phyloP scores from a whole-genome alignment of 2,113 vertebrate species.

The Fulmarus glacialis region DNA sequence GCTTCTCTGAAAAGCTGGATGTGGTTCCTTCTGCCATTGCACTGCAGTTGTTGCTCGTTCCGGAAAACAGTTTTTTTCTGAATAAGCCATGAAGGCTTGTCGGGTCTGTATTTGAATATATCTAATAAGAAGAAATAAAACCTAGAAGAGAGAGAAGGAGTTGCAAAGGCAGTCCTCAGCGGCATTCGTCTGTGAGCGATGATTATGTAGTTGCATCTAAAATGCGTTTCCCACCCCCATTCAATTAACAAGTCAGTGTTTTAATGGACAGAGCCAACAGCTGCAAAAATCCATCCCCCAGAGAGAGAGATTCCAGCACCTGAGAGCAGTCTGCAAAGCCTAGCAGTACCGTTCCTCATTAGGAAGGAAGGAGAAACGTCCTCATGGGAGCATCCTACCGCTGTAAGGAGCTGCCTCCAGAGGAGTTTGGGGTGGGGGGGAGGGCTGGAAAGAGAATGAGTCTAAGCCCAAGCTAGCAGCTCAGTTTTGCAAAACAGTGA shows the following conservation, averaged over 20 bases:
- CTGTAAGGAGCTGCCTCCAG: not conserved
- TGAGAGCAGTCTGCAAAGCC: not conserved
- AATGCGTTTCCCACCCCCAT: conserved; percentile 29
- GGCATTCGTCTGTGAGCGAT: not conserved
- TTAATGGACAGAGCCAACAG: conserved; percentile 2
- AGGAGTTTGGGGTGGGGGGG: not conserved
- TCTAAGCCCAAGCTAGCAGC: not conserved
- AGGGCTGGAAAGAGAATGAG: not conserved
- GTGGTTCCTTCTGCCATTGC: not conserved
- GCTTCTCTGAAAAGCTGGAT: not conserved
- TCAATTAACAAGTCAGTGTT: conserved; percentile 20
- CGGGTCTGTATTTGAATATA: not conserved
- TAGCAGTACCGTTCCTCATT: not conserved
- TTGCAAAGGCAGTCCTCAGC: not conserved
- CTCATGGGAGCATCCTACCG: not conserved
- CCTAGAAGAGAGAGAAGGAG: not conserved
- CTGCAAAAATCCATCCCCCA: conserved; percentile 3
- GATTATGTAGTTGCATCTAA: conserved; percentile 16
- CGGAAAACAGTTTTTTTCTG: not conserved
- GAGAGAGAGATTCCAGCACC: not conserved
- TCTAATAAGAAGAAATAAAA: conserved; percentile 19
- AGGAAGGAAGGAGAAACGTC: not conserved
- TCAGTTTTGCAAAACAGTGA: not conserved
- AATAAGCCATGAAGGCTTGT: not conserved
- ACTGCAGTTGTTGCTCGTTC: not conserved